Conservation (phyloP, 1,140 invertebrate genomes). For the Caerostris darwini region DNA sequence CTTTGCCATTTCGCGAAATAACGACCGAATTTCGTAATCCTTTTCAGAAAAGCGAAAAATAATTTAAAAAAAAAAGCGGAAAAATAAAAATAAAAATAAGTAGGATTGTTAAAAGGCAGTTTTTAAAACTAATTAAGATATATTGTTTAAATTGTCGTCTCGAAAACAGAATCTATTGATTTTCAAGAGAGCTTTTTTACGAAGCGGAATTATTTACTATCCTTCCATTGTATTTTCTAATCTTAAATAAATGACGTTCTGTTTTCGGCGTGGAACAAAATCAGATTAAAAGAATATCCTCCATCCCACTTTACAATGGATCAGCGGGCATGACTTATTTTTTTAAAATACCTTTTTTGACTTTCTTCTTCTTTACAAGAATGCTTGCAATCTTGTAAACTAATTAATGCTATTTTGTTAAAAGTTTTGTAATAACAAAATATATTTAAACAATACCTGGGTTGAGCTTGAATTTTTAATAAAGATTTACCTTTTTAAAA, state of each 20-base stretch:
- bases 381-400: neutral
- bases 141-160: conserved; percentile 29
- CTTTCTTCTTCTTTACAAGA: neutral
- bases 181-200: neutral
- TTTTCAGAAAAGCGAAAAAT: neutral
- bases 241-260: conserved; percentile 15
- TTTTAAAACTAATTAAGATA: conserved; percentile 1
- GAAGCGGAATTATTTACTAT: neutral
- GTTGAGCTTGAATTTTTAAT: too few relatives aligned
- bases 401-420: neutral
- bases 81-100: too few relatives aligned
- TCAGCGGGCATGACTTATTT: neutral
- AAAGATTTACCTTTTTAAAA: too few relatives aligned
- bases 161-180: neutral
- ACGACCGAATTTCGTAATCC: neutral
- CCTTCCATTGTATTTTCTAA: neutral
- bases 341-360: neutral
- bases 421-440: neutral
- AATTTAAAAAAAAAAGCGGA: neutral
- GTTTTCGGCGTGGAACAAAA: neutral
- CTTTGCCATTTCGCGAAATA: neutral
- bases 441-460: neutral
- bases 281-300: neutral
- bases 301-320: neutral
- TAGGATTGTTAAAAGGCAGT: neutral